A percentile compares a stretch with the other conserved stretches of the same genome.
phyloP scores from a whole-genome alignment of 2,113 vertebrate species.

The Charina bottae region DNA sequence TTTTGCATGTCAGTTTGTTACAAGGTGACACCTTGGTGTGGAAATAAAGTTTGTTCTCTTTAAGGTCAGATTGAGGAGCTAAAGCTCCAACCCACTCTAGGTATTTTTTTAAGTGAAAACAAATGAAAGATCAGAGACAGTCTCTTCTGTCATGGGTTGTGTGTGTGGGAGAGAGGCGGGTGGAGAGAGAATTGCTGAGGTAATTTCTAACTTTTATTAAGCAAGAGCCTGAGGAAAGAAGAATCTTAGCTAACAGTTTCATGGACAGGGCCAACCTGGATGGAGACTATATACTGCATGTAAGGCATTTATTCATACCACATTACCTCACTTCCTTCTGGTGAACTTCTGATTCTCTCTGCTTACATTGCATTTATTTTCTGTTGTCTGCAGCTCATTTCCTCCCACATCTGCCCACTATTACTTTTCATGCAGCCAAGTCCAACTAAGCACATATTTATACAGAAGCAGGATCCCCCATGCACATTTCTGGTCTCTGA shows the following conservation, averaged over 20 bases:
- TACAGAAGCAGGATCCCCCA: not conserved
- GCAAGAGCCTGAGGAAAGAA: not conserved
- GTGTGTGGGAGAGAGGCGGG: not conserved
- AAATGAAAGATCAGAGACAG: conserved; percentile 20
- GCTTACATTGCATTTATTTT: conserved; percentile 8
- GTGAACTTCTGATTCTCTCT: conserved; percentile 2
- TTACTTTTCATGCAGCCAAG: not conserved
- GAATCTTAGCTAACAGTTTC: not conserved
- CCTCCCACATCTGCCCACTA: conserved; percentile 6
- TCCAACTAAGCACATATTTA: not conserved
- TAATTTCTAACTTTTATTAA: conserved; percentile 26
- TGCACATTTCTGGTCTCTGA: not conserved
- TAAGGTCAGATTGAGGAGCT: conserved; percentile 49
- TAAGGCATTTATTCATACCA: not conserved
- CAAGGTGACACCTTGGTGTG: conserved; percentile 26
- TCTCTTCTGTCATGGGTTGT: not conserved
- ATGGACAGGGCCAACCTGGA: not conserved
- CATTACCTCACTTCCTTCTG: conserved; percentile 9
- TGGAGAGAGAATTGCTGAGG: not conserved
- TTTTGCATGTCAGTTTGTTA: conserved; percentile 63
- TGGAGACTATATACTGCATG: not conserved
- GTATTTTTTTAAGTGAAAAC: conserved; percentile 39
- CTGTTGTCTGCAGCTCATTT: conserved; percentile 1
- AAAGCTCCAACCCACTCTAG: conserved; percentile 38
- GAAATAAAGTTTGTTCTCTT: conserved; percentile 39